Conservation (phyloP, 1,140 invertebrate species). For the Pseudomyrmex gracilis region DNA sequence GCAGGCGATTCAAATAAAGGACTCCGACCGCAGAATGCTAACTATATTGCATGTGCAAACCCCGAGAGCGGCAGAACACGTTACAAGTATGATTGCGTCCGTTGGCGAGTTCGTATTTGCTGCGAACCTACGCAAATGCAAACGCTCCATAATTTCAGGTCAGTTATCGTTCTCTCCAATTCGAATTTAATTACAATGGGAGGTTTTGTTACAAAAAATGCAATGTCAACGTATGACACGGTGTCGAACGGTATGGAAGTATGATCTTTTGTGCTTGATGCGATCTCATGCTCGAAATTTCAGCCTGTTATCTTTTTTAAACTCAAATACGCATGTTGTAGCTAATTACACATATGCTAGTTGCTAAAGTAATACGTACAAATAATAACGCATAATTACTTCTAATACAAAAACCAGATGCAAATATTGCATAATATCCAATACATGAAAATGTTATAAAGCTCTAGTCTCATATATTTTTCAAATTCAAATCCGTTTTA, state of each 20-base stretch:
- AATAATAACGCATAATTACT: conserved; percentile 2
- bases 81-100: conserved; percentile 74
- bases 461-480: conserved; percentile 1
- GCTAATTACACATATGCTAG: not conserved
- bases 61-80: conserved; percentile 60
- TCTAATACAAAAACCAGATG: conserved; percentile 25
- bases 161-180: conserved; percentile 80
- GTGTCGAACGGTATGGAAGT: not conserved
- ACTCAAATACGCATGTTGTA: not conserved
- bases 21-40: conserved; percentile 75
- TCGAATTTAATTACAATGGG: conserved; percentile 74
- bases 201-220: conserved; percentile 48
- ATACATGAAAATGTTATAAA: not conserved
- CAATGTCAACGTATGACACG: conserved; percentile 36
- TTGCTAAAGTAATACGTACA: not conserved
- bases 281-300: not conserved
- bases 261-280: conserved; percentile 11
- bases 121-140: conserved; percentile 77
- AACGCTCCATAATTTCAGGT: conserved; percentile 80
- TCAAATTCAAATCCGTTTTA: conserved; percentile 46
- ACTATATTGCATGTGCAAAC: conserved; percentile 81
- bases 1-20: conserved; percentile 75
- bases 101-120: conserved; percentile 75
- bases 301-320: conserved; percentile 16
- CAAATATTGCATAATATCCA: not conserved